A percentile compares a stretch with the other conserved stretches of the same genome.
Conservation (phyloP, 1,140 invertebrate genomes). For the Zaprionus taronus region DNA sequence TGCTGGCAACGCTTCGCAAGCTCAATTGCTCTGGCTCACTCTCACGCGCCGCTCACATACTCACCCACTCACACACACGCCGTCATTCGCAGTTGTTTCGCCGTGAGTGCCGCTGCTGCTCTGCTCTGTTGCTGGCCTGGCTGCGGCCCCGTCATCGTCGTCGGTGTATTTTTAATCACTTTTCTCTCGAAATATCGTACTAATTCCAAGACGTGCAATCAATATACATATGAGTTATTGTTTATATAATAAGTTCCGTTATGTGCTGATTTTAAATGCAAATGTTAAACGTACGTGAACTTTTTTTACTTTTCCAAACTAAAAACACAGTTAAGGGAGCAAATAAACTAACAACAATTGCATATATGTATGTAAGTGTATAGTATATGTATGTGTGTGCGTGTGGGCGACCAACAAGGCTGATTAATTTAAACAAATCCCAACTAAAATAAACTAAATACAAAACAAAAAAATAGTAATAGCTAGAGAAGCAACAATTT, state of each 20-base stretch:
- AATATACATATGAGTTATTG: slow-evolving; percentile 67
- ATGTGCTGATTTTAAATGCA: slow-evolving; percentile 31
- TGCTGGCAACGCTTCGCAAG: slow-evolving; percentile 40
- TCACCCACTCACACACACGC: slow-evolving; percentile 30
- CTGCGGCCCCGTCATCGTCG: slow-evolving; percentile 60
- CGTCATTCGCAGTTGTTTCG: slow-evolving; percentile 57
- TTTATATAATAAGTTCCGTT: slow-evolving; percentile 70
- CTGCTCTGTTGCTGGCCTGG: slow-evolving; percentile 67
- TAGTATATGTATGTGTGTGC: slow-evolving; percentile 30
- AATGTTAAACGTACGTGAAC: slow-evolving; percentile 38
- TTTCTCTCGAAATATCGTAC: slow-evolving; percentile 56
- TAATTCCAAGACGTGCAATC: slow-evolving; percentile 50
- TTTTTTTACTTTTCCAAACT: slow-evolving; percentile 19
- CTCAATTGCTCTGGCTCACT: slow-evolving; percentile 20
- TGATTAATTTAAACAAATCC: slow-evolving; percentile 46
- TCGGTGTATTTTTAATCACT: slow-evolving; percentile 80
- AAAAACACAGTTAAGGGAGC: slow-evolving; percentile 29
- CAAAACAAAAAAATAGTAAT: slow-evolving; percentile 14
- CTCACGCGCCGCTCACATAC: slow-evolving; percentile 11
- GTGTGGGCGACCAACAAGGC: slow-evolving; percentile 45
- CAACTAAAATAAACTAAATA: slow-evolving; percentile 51
- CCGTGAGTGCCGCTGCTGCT: slow-evolving; percentile 47
- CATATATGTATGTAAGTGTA: slow-evolving; percentile 50
- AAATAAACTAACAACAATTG: slow-evolving; percentile 54
- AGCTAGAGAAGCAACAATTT: slow-evolving; percentile 34